Conservation (phyloP, 1,140 invertebrate species). For the Drosophila dunni region DNA sequence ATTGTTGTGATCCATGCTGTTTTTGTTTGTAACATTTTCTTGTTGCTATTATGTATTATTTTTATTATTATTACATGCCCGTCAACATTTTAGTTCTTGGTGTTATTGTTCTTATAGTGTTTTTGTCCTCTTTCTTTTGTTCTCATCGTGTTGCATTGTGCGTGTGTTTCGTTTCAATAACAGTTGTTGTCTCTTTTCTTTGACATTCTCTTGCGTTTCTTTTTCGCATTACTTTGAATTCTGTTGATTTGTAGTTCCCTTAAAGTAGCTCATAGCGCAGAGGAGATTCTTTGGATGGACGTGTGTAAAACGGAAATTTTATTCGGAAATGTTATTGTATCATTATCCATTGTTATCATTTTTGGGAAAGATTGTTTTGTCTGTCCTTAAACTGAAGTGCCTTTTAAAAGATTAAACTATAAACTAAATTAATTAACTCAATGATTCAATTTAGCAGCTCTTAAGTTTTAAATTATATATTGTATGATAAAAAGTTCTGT, state of each 20-base stretch:
- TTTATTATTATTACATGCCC: constrained; percentile 68
- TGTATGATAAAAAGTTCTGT: too few species aligned
- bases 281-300: neutral
- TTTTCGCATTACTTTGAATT: constrained; percentile 53
- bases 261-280: neutral
- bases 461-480: too few species aligned
- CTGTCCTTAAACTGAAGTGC: too few species aligned
- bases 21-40: constrained; percentile 59
- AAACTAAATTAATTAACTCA: too few species aligned
- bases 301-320: neutral
- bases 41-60: constrained; percentile 70
- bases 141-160: constrained; percentile 52
- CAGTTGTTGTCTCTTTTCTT: constrained; percentile 11
- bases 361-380: too few species aligned
- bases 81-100: constrained; percentile 50
- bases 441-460: too few species aligned
- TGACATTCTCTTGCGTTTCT: constrained; percentile 25
- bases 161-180: constrained; percentile 14
- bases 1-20: constrained; percentile 43
- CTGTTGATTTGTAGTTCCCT: constrained; percentile 55
- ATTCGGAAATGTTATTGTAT: too few species aligned
- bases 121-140: constrained; percentile 32
- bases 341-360: too few species aligned
- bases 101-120: constrained; percentile 43
- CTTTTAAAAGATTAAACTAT: too few species aligned